These are phyloP conservation scores for Aldabrachelys gigantea DNA, from an alignment of 2,113 vertebrate genomes.

Conservation along the genomic window DNA sequence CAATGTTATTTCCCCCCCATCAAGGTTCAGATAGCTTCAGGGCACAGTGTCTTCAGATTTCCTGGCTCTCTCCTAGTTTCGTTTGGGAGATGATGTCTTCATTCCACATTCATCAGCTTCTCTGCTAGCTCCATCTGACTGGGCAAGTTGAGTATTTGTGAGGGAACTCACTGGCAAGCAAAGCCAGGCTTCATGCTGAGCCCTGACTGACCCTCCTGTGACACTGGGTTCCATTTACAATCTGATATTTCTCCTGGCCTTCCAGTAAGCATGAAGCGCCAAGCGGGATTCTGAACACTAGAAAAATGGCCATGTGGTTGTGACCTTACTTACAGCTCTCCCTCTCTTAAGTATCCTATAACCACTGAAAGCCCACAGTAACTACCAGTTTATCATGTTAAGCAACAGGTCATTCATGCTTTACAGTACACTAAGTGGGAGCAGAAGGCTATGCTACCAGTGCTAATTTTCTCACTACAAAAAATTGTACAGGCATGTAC, in stretches of 20 bases:
- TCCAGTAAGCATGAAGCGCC: not conserved
- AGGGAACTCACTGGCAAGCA: not conserved
- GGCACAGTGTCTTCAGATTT: not conserved
- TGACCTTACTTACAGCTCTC: not conserved
- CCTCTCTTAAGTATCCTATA: not conserved
- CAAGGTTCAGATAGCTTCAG: not conserved
- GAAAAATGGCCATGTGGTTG: not conserved
- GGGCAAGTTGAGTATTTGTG: not conserved
- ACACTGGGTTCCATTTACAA: not conserved
- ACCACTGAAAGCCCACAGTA: not conserved
- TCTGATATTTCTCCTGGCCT: not conserved
- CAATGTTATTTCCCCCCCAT: not conserved
- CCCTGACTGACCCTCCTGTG: not conserved
- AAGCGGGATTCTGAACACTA: not conserved
- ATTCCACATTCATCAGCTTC: not conserved
- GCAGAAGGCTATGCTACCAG: not conserved
- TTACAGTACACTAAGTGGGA: not conserved
- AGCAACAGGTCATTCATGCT: not conserved
- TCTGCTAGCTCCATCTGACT: not conserved
- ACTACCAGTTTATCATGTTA: not conserved
- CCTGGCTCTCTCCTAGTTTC: not conserved
- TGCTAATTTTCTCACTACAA: not conserved
- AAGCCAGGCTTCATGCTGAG: not conserved
- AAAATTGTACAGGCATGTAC: not conserved
- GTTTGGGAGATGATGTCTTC: not conserved